Base-by-base conservation (phyloP, 2,113 vertebrate genomes). In the Muntiacus reevesi region DNA sequence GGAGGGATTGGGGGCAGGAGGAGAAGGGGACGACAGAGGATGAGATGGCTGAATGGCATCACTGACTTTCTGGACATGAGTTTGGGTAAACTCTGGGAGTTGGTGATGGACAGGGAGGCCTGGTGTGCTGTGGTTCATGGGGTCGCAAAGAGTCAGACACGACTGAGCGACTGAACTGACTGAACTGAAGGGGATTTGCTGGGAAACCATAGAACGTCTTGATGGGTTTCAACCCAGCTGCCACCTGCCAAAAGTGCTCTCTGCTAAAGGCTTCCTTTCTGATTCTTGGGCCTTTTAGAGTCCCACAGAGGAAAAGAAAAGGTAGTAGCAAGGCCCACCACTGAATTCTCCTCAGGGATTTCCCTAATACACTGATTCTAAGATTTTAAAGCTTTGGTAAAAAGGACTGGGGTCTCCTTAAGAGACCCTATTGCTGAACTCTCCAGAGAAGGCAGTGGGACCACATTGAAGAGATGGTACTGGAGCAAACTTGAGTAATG, bases 391-490 rank as follows among this genome's bases (percentile, higher is more conserved):
- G 14, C 14, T 81, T 45, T 0, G 0, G 2, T 74, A 71, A 52
- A 12, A 2, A 74, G 60, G 60, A 50, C 52, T 43, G 5, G 64
- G 27, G 6, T 6, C 28, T 40, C 28, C 17, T 78, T 90, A 33
- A 54, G 82, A 45, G 10, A 33, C 9, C 8, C 33, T 30, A 9
- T 47, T 81, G 55, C 7, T 45, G 23, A 62, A 60, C 57, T 23
- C 45, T 87, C 78, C 10, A 21, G 74, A 14, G 45, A 36, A 87
- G 21, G 59, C 27, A 54, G 27, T 1, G 19, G 11, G 13, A 76
- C 17, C 15, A 2, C 13, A 23, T 10, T 2, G 12, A 10, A 76
- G 54, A 79, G 17, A 8, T 1, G 0, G 2, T 17, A 12, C 23
- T 33, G 47, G 23, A 74, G 19, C 25, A 43, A 28, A n/a, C 11